Evolutionary conservation across 2,888 invertebrate genomes (phyloP).

Genomic region (Allolobophora icterica): DNA sequence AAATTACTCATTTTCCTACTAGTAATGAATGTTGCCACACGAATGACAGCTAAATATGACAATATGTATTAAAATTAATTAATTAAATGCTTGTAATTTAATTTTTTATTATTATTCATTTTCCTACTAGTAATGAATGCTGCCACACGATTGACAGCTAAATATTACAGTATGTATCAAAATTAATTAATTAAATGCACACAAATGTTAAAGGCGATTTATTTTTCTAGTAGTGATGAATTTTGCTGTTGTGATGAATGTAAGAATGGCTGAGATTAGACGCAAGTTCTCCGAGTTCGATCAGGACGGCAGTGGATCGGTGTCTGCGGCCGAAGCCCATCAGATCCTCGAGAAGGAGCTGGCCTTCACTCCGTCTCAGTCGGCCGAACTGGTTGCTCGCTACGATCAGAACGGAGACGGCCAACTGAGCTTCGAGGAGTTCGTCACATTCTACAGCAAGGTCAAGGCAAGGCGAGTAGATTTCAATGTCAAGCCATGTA

Average conservation of each 20-base stretch:
- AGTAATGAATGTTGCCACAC: no score
- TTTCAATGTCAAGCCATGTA: no score
- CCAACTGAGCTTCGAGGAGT: constrained; percentile 45
- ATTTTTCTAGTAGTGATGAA: neutral
- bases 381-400: constrained; percentile 38
- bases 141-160: no score
- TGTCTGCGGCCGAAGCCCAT: constrained; percentile 45
- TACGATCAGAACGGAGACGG: constrained; percentile 46
- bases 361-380: constrained; percentile 44
- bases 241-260: neutral
- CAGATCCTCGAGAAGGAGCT: constrained; percentile 43
- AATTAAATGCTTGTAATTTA: no score
- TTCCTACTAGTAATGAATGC: no score
- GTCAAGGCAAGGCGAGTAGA: constrained; percentile 44
- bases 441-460: constrained; percentile 43
- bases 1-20: no score
- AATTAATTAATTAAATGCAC: no score
- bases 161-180: no score
- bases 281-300: constrained; percentile 45
- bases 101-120: no score
- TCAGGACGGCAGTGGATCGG: constrained; percentile 43
- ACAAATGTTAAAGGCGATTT: no score
- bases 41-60: no score
- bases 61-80: no score
- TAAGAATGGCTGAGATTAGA: constrained; percentile 44